Base-by-base conservation (phyloP, 2,888 invertebrate species). In the Diabrotica balteata region DNA sequence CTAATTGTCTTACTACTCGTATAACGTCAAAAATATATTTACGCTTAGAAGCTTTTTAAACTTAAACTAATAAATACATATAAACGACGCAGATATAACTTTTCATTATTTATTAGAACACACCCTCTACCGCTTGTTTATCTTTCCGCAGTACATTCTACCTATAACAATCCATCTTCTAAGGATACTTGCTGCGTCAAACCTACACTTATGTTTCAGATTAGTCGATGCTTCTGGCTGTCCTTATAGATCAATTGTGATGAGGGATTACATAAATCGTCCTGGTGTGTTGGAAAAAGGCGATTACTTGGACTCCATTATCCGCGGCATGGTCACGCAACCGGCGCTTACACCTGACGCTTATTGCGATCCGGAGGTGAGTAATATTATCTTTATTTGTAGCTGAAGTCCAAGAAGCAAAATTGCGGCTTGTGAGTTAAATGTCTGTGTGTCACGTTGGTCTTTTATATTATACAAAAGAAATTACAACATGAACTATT, bases 301-400 rank as follows among this genome's bases (percentile, higher is more conserved):
- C 42, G 84, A 88, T 69, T 87, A 88, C 61, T 90, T 93, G 77
- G 92, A 93, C 80, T 88, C 90, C 69, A 85, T 94, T 63, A 86
- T 90, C 3, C 85, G 93, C 82, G 93, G 94, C 7, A 86, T 95
- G 78, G 85, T 90, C 5, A 89, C 90, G n/a, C 94, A 95, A 79
- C 90, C 90, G 0, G 89, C 93, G 82, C 90, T 91, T 78, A 87
- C 87, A 73, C 90, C 91, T 69, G 95, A 95, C 81, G 90, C 90
- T 73, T 93, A 87, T 83, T 91, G 91, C 83, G 91, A 92, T 75
- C 86, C 86, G 59, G 93, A 93, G 85, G 91, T 93, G 63, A 85
- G 85, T 32, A 32, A 32, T 4, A 32, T 32, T 32, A 32, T 32
- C 32, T 32, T 32, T 32, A 32, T 32, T 32, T 32, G 32, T 32